A percentile compares a stretch with the other conserved stretches of the same genome.
phyloP scores from a whole-genome alignment of 2,888 invertebrate species.

The Drosophila helvetica region DNA sequence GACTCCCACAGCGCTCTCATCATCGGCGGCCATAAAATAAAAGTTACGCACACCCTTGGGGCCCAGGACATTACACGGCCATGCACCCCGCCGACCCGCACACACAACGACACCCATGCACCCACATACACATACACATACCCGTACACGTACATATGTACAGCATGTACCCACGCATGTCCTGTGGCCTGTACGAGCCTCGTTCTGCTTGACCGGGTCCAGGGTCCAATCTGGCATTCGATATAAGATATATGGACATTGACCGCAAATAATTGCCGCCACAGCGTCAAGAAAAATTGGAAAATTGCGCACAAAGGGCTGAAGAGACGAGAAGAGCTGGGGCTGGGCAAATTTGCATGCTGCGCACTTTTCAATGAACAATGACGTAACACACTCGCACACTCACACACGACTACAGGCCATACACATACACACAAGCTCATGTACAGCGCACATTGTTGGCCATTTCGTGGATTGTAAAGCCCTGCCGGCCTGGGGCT shows the following conservation, averaged over 20 bases:
- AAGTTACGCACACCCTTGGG: constrained; percentile 78
- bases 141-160: constrained; percentile 11
- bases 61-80: constrained; percentile 56
- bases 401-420: constrained; percentile 12
- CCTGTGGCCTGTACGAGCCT: constrained; percentile 41
- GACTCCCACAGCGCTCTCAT: constrained; percentile 73
- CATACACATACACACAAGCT: neutral
- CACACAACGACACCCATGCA: constrained; percentile 1
- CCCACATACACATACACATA: neutral
- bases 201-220: constrained; percentile 63
- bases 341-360: constrained; percentile 63
- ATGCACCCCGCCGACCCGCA: constrained; percentile 4
- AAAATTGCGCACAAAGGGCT: constrained; percentile 50
- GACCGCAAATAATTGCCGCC: constrained; percentile 76
- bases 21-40: constrained; percentile 80
- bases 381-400: constrained; percentile 68
- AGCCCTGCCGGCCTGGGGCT: constrained; percentile 29
- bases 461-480: constrained; percentile 35
- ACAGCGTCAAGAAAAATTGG: constrained; percentile 47
- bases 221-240: constrained; percentile 42
- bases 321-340: neutral
- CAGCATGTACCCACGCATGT: constrained; percentile 30
- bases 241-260: constrained; percentile 63
- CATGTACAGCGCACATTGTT: constrained; percentile 12
- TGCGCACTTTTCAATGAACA: constrained; percentile 74